Evolutionary conservation across 64 coral and sea anemone genomes (phyloP), one percentile per base, ranked within the genome.

Genomic region (Actinia equina): DNA sequence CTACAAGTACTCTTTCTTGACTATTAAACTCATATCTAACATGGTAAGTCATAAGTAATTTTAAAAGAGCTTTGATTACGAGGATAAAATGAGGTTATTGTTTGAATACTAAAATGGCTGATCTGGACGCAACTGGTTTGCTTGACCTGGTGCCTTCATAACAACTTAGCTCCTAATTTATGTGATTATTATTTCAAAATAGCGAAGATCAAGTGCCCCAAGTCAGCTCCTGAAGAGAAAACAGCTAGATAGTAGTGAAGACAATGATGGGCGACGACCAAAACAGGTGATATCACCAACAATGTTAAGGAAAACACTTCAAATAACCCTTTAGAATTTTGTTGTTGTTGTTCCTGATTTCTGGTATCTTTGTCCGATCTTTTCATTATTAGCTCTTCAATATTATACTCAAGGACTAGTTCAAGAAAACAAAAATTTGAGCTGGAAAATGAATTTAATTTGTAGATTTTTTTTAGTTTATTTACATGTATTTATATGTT

Each of bases 141-240:
- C 46, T 4, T 49, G 46, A 8, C 46, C 46, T 49, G 30, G 4
- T 49, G 46, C 46, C 7, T 57, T 57, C 15, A 13, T 12, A 12
- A 57, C 55, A 16, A 57, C 55, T 23, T 23, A 65, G 8, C 12
- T 23, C 62, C 9, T 22, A 22, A 6, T 65, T 19, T 22, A 22
- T 22, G 19, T 65, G 62, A 65, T 65, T 65, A 23, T 91, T 52
- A 19, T 80, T 2, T 86, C 49, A 83, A 74, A 79, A 82, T 45
- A 96, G 94, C 92, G 94, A 43, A 86, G 94, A 64, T 96, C 94
- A 17, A 81, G 91, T 87, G 94, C 94, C 85, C 94, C 94, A 77
- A 96, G 94, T 19, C 91, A 93, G 53, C 70, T 96, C 85, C 88
- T 93, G 20, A 96, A 96, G 65, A 93, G 94, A 80, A 96, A 96